phyloP scores from a whole-genome alignment of 2,113 vertebrate genomes.

The Podiceps cristatus region DNA sequence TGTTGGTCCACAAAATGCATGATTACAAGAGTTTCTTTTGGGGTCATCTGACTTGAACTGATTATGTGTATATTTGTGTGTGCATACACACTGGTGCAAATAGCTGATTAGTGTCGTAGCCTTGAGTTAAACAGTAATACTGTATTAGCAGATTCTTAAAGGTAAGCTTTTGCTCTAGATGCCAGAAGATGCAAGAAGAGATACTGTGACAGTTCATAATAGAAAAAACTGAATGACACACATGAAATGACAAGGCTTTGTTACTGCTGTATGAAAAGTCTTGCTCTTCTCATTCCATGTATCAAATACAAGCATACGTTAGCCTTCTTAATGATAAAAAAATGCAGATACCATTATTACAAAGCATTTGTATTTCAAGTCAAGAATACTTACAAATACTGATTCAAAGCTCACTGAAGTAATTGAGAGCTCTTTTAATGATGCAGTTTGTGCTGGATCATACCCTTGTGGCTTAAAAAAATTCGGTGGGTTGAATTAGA shows the following conservation, averaged over 20 bases:
- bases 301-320: neutral
- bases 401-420: neutral
- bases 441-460: neutral
- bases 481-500: neutral
- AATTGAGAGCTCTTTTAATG: neutral
- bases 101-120: neutral
- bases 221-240: neutral
- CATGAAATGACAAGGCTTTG: neutral
- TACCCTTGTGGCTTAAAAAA: neutral
- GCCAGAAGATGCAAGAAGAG: neutral
- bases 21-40: neutral
- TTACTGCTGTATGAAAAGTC: neutral
- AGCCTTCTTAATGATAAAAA: neutral
- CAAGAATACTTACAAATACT: neutral
- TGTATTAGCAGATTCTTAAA: neutral
- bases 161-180: neutral
- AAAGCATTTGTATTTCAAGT: neutral
- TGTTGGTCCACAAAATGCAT: neutral
- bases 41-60: neutral
- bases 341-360: neutral
- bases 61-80: neutral
- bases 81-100: neutral
- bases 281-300: neutral
- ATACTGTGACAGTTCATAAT: neutral
- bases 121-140: neutral